These are phyloP conservation scores for Neogobius melanostomus DNA, from an alignment of 2,113 vertebrate species.

Conservation along the genomic window DNA sequence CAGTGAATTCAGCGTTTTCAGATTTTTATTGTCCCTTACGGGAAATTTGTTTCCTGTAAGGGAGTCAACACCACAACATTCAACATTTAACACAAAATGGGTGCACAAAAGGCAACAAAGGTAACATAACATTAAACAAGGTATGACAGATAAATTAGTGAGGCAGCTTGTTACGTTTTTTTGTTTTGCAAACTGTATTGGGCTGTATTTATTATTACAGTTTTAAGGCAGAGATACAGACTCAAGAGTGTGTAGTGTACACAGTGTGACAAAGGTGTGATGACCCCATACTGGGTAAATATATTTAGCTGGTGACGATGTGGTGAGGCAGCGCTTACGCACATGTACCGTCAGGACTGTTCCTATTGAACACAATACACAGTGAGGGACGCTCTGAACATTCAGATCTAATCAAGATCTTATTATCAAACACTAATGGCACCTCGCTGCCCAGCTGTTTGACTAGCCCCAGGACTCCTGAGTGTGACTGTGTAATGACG, in stretches of 20 bases:
- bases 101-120: too few species aligned
- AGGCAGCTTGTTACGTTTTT: too few species aligned
- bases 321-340: slow-evolving; percentile 4
- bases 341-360: not conserved
- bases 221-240: not conserved
- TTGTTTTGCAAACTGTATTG: too few species aligned
- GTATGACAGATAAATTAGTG: too few species aligned
- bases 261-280: slow-evolving; percentile 6
- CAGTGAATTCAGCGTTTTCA: too few species aligned
- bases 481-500: slow-evolving; percentile 10
- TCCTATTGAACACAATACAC: not conserved
- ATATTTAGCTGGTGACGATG: not conserved
- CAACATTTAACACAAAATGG: too few species aligned
- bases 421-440: not conserved
- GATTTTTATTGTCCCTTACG: too few species aligned
- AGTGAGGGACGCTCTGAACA: not conserved
- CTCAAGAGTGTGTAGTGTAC: not conserved
- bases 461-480: not conserved
- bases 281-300: not conserved
- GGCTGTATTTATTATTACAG: not conserved
- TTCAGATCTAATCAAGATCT: not conserved
- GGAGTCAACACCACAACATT: too few species aligned
- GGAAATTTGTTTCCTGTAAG: too few species aligned
- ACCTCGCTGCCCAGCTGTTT: not conserved
- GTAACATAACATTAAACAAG: too few species aligned